phyloP scores from a whole-genome alignment of 1,140 invertebrate genomes.

The Magallana angulata region DNA sequence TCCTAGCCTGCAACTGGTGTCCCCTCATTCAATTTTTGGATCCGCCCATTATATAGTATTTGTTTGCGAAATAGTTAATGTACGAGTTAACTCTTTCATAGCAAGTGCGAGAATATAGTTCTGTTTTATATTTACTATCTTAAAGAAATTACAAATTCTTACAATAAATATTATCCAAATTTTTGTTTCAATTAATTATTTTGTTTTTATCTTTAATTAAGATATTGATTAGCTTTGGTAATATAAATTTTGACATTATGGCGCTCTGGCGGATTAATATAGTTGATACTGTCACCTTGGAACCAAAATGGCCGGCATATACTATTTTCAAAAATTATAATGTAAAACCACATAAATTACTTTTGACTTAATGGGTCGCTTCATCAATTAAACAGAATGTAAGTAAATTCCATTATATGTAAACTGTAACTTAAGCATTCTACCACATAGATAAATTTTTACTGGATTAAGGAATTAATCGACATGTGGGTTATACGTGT shows the following conservation, averaged over 20 bases:
- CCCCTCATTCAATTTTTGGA: no score
- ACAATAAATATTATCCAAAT: no score
- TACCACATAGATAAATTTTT: no score
- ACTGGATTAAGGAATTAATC: no score
- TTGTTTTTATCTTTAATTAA: no score
- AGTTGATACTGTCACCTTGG: slow-evolving; percentile 56
- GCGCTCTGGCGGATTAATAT: slow-evolving; percentile 32
- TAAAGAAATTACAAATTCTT: no score
- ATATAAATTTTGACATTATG: slow-evolving; percentile 6
- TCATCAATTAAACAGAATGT: background rate
- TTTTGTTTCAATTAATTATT: no score
- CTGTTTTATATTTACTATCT: background rate
- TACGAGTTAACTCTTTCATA: background rate
- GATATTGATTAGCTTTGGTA: background rate
- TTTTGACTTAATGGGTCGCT: background rate
- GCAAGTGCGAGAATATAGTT: slow-evolving; percentile 10
- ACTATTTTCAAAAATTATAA: slow-evolving; percentile 28
- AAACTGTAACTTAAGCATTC: no score
- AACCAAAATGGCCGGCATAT: slow-evolving; percentile 50
- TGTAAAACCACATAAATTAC: slow-evolving; percentile 8
- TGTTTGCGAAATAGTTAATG: background rate
- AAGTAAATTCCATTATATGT: background rate
- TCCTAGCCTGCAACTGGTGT: no score
- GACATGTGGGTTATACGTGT: no score
- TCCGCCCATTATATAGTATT: no score